Evolutionary conservation across 2,113 vertebrate species (phyloP).

Genomic region (Scomber colias): DNA sequence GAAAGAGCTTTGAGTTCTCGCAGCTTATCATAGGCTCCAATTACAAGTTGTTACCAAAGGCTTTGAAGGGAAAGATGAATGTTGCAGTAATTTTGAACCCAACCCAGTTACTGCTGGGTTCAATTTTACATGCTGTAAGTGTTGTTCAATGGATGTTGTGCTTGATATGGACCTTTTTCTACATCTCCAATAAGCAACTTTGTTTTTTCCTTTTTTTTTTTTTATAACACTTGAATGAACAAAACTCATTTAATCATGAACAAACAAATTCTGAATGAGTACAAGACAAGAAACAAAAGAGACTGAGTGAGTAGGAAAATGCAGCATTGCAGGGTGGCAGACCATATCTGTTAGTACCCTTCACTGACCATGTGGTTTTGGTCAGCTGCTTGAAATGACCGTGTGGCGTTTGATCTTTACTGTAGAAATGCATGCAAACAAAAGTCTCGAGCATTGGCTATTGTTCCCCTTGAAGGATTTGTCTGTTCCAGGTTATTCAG

Average conservation of each 20-base stretch:
- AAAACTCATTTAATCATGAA: constrained; percentile 37
- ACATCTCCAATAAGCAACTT: constrained; percentile 50
- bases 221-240: constrained; percentile 54
- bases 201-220: not conserved
- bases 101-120: constrained; percentile 44
- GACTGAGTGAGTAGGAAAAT: not conserved
- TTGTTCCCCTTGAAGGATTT: constrained; percentile 55
- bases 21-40: constrained; percentile 26
- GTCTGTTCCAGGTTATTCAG: constrained; percentile 50
- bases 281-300: constrained; percentile 22
- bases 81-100: constrained; percentile 72
- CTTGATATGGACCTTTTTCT: constrained; percentile 74
- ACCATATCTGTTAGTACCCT: constrained; percentile 29
- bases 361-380: constrained; percentile 34
- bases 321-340: constrained; percentile 19
- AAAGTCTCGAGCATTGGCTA: constrained; percentile 38
- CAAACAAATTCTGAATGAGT: constrained; percentile 36
- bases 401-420: constrained; percentile 11
- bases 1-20: constrained; percentile 14
- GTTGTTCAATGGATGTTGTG: constrained; percentile 67
- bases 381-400: constrained; percentile 32
- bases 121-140: constrained; percentile 50
- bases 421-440: constrained; percentile 23
- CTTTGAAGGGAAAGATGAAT: constrained; percentile 81
- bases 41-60: constrained; percentile 82